phyloP scores from a whole-genome alignment of 2,888 invertebrate species.

The Seladonia tumulorum region DNA sequence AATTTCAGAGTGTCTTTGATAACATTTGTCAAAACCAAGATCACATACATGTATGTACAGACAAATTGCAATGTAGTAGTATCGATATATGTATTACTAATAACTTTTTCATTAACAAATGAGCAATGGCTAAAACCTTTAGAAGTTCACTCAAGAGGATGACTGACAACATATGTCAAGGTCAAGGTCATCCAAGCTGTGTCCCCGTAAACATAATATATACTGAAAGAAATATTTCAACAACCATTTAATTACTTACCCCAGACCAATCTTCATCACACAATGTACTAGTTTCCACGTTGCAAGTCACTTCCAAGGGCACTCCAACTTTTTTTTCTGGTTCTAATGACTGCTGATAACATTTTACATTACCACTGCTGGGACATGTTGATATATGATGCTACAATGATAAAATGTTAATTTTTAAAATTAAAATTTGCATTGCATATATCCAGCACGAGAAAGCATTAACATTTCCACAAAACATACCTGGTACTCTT shows the following conservation, averaged over 20 bases:
- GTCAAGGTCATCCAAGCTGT: too few relatives aligned
- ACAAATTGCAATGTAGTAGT: too few relatives aligned
- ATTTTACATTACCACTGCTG: constrained; percentile 17
- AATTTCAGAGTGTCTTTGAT: too few relatives aligned
- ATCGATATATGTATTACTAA: too few relatives aligned
- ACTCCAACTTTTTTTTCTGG: background rate
- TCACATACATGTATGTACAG: too few relatives aligned
- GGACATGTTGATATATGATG: constrained; percentile 40
- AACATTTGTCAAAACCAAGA: too few relatives aligned
- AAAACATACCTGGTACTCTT: constrained; percentile 25
- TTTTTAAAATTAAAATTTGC: background rate
- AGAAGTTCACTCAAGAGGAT: too few relatives aligned
- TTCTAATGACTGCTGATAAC: background rate
- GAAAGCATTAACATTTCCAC: background rate
- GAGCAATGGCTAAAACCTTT: too few relatives aligned
- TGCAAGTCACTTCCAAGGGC: background rate
- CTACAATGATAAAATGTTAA: constrained; percentile 28
- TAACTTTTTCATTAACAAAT: too few relatives aligned
- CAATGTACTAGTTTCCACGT: fast-evolving
- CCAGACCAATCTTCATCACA: constrained; percentile 56
- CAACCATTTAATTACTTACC: constrained; percentile 19
- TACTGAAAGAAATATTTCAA: background rate
- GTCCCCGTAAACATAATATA: too few relatives aligned
- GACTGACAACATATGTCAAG: too few relatives aligned
- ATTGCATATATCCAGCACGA: background rate